Evolutionary conservation across 2,888 invertebrate genomes (phyloP).

Genomic region (Acleris sparsana): DNA sequence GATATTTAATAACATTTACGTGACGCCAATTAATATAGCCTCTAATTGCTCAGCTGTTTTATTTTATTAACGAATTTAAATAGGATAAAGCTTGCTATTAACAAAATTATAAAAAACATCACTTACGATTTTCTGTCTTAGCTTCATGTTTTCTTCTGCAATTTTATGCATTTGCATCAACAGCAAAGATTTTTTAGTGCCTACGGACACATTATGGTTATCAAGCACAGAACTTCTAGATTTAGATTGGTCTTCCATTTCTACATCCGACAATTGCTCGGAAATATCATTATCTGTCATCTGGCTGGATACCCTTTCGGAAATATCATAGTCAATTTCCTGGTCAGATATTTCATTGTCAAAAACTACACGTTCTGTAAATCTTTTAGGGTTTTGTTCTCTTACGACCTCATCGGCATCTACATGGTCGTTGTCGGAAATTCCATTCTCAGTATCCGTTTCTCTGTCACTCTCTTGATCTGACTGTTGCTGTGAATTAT

Average conservation of each 20-base stretch:
- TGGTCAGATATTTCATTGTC: conserved; percentile 26
- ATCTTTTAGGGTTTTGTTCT: not conserved
- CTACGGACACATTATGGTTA: conserved; percentile 53
- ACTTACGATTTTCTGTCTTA: conserved; percentile 61
- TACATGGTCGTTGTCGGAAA: conserved; percentile 6
- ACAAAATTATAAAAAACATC: conserved; percentile 12
- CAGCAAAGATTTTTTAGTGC: conserved; percentile 52
- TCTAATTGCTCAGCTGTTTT: too few relatives aligned
- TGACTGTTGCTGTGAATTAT: conserved; percentile 35
- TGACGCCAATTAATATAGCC: too few relatives aligned
- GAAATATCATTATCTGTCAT: conserved; percentile 20
- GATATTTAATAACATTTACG: too few relatives aligned
- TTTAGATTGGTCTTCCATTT: not conserved
- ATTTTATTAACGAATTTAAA: not conserved
- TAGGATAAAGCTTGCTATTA: not conserved
- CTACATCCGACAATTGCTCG: conserved; percentile 11
- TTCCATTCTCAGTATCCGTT: not conserved
- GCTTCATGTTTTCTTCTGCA: conserved; percentile 56
- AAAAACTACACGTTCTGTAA: conserved; percentile 18
- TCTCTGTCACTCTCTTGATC: conserved; percentile 34
- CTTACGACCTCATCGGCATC: conserved; percentile 2
- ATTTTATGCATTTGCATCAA: conserved; percentile 60
- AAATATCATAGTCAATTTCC: conserved; percentile 19
- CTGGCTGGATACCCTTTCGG: conserved; percentile 16
- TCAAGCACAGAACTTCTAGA: conserved; percentile 5